Conservation (phyloP, 2,113 vertebrate species). For the Bolborhynchus lineola region DNA sequence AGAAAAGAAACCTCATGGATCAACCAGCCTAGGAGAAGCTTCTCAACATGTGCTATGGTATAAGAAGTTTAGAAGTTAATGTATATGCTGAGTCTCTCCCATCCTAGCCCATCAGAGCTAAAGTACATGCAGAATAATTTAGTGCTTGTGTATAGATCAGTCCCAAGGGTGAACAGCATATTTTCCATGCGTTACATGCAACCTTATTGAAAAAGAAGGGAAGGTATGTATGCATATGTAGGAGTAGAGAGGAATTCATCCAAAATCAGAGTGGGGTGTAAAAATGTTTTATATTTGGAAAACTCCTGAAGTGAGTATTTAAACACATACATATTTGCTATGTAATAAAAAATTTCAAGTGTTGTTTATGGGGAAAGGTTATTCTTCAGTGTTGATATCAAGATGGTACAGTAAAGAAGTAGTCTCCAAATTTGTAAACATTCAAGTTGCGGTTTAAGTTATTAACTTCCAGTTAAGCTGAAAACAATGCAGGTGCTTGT, state of each 20-base stretch:
- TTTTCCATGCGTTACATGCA: neutral
- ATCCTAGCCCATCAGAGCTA: neutral
- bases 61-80: neutral
- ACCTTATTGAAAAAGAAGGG: neutral
- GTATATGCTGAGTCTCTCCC: neutral
- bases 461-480: neutral
- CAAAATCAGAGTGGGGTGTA: rapidly evolving
- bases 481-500: neutral
- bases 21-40: neutral
- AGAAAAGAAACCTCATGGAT: neutral
- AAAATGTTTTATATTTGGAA: neutral
- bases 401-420: neutral
- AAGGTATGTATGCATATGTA: neutral
- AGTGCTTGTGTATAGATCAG: neutral
- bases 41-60: neutral
- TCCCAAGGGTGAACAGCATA: neutral
- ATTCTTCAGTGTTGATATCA: neutral
- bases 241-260: neutral
- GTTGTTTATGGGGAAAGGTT: neutral
- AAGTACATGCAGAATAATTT: neutral
- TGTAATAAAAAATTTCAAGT: neutral
- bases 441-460: neutral
- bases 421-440: neutral
- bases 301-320: neutral
- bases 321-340: neutral